phyloP scores from a whole-genome alignment of 2,888 invertebrate genomes.

The Drosophila suboccidentalis region DNA sequence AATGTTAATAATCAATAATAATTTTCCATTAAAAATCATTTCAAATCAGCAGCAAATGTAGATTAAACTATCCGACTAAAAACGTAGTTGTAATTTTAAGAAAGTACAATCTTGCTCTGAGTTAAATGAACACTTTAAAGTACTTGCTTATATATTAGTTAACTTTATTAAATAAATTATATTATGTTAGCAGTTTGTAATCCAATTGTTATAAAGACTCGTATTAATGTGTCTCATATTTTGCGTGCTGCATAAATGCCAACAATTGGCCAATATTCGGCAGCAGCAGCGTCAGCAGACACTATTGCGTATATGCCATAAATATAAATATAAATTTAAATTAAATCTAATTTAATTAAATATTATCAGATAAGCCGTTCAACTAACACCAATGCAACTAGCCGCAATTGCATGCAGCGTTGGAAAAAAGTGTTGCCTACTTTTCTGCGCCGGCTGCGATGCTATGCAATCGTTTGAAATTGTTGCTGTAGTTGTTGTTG shows the following conservation, averaged over 20 bases:
- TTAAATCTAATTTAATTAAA: slow-evolving; percentile 74
- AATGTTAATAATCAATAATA: background rate
- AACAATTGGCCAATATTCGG: slow-evolving; percentile 47
- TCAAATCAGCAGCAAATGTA: too few relatives aligned
- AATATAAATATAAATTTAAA: slow-evolving; percentile 56
- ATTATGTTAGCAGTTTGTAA: background rate
- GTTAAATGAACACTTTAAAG: background rate
- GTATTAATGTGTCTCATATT: background rate
- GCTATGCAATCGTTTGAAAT: slow-evolving; percentile 24
- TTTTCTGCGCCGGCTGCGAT: slow-evolving; percentile 65
- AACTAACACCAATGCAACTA: slow-evolving; percentile 35
- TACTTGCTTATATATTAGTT: background rate
- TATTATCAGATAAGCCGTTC: slow-evolving; percentile 50
- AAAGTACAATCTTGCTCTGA: background rate
- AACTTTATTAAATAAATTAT: too few relatives aligned
- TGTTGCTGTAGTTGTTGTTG: slow-evolving; percentile 30
- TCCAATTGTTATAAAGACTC: background rate
- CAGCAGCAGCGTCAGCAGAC: slow-evolving; percentile 8
- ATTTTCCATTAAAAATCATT: background rate
- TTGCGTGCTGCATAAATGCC: background rate
- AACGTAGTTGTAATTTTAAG: background rate
- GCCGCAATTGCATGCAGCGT: background rate
- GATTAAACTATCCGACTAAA: background rate
- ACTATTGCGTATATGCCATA: slow-evolving; percentile 32
- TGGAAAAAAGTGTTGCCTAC: slow-evolving; percentile 69